These are phyloP conservation scores for Ctenopoma kingsleyae DNA, from an alignment of 2,797 vertebrate genomes.

Conservation along the genomic window DNA sequence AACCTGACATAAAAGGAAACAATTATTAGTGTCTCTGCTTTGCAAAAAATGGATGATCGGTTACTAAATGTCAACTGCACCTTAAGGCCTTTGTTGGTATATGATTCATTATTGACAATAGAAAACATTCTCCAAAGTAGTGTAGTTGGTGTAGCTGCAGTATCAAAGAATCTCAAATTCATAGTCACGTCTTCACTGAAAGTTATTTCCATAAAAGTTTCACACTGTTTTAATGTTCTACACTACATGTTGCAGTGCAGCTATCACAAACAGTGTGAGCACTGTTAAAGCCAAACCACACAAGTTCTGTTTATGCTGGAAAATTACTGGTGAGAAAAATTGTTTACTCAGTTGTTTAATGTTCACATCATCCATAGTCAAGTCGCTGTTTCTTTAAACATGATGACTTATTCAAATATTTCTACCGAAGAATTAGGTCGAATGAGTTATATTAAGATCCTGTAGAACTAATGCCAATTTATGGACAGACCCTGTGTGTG, in stretches of 20 bases:
- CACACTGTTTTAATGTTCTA: conserved; percentile 14
- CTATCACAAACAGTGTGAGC: conserved; percentile 3
- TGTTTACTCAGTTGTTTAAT: conserved; percentile 11
- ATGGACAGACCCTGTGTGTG: conserved; percentile 26
- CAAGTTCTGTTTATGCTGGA: conserved; percentile 4
- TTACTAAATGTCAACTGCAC: background rate
- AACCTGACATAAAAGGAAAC: conserved; percentile 82
- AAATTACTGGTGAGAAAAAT: background rate
- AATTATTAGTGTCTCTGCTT: background rate
- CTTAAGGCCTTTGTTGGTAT: background rate
- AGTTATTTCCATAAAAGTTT: conserved; percentile 1
- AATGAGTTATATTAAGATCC: conserved; percentile 21
- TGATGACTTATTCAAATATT: conserved; percentile 34
- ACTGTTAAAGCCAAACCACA: conserved; percentile 18
- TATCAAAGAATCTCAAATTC: conserved; percentile 4
- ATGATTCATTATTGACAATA: background rate
- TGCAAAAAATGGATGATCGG: too few species aligned
- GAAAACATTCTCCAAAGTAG: background rate
- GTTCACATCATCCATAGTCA: conserved; percentile 2
- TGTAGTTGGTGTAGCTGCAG: background rate
- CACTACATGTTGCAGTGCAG: conserved; percentile 6
- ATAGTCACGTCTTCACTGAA: conserved; percentile 5
- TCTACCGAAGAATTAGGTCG: conserved; percentile 24
- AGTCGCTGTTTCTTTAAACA: conserved; percentile 15
- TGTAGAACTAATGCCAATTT: conserved; percentile 49